phyloP scores from a whole-genome alignment of 2,113 vertebrate species.

The Vanacampus margaritifer region DNA sequence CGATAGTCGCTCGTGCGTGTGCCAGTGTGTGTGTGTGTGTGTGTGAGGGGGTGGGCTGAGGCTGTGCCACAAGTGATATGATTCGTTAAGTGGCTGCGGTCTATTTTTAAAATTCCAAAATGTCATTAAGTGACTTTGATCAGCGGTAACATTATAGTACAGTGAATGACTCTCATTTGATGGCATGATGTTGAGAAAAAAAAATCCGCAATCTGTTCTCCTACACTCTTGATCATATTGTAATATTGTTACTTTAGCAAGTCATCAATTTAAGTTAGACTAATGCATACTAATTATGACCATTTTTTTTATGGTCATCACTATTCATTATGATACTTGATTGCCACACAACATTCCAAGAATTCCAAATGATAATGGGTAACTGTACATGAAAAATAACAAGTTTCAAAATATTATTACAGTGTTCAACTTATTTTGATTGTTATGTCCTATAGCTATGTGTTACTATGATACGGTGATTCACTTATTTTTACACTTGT shows the following conservation, averaged over 20 bases:
- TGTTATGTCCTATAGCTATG: not conserved
- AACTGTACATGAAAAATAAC: not conserved
- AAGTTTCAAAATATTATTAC: not conserved
- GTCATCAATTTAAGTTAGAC: not conserved
- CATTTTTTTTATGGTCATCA: not conserved
- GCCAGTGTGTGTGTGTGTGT: conserved; percentile 11
- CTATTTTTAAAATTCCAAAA: conserved; percentile 21
- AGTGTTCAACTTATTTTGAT: not conserved
- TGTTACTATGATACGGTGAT: not conserved
- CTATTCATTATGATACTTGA: not conserved
- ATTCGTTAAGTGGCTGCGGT: conserved; percentile 37
- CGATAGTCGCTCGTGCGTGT: conserved; percentile 33
- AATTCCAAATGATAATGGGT: not conserved
- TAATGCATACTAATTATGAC: not conserved
- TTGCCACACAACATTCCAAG: not conserved
- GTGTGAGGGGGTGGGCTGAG: conserved; percentile 9
- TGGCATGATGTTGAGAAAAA: conserved; percentile 9
- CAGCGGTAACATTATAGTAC: conserved; percentile 14
- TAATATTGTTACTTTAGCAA: not conserved
- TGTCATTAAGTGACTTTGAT: conserved; percentile 28
- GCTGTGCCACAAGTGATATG: conserved; percentile 30
- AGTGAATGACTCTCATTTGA: conserved; percentile 17
- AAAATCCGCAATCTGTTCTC: not conserved
- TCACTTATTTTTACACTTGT: not conserved
- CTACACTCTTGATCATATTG: not conserved